Base-by-base conservation (phyloP, 2,113 vertebrate species). In the Tursiops truncatus region DNA sequence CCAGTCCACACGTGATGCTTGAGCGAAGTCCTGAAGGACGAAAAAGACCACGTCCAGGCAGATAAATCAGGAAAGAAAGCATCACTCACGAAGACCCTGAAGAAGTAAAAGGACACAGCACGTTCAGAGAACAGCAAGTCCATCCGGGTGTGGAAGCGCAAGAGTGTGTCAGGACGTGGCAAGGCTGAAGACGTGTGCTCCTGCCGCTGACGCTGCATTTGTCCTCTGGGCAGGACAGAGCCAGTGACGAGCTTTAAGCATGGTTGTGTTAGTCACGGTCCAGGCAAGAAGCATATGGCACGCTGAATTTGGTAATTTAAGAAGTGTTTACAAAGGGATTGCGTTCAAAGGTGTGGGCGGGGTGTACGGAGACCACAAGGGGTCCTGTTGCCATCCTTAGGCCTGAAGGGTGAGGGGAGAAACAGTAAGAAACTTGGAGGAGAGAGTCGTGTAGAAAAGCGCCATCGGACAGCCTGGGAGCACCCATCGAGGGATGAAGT, bases 71-170 rank as follows among this genome's bases (percentile, higher is more conserved):
- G 47, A 63, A 63, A 93, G 28, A 91, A 81, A 77, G 28, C 31
- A 47, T 36, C 15, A 28, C 18, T 89, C 67, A 50, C 6, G 76
- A 87, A 87, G 53, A 14, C 10, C 68, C 56, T 79, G 44, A 79
- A 47, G 81, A 92, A 79, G 95, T n/a, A 50, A 90, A 89, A 88
- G 79, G 58, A 88, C 3, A 21, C 8, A 13, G 31, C 8, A 17
- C 9, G n/a, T 53, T 41, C 38, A 68, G 60, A 62, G 18, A 58
- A 88, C 0, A 0, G 4, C 4, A 33, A 25, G 26, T 41, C 31
- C 17, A 2, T 25, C 3, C 21, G 23, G 3, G 0, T 2, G 15
- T 1, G 3, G n/a, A 14, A 63, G 4, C 3, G 0, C n/a, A 6
- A 1, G 3, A 15, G 36, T 60, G 21, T 21, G 38, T 70, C 31